Conservation (phyloP, 2,113 vertebrate species). For the Rhizomys pruinosus region DNA sequence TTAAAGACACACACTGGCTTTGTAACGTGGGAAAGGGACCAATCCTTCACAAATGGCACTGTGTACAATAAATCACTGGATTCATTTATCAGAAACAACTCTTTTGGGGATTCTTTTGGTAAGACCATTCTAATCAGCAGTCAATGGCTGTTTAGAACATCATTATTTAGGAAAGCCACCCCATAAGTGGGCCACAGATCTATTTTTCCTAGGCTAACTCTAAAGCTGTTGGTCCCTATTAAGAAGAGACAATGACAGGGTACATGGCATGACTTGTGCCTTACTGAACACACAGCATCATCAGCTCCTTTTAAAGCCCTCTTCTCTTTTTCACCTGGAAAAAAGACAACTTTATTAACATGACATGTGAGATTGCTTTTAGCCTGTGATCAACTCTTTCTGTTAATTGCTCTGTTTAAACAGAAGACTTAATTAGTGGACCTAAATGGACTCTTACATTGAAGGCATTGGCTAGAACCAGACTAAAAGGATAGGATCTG, state of each 20-base stretch:
- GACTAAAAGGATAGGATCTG: not conserved
- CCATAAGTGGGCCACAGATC: not conserved
- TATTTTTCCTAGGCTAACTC: not conserved
- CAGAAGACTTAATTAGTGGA: not conserved
- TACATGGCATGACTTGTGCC: not conserved
- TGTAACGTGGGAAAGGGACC: not conserved
- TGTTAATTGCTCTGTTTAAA: not conserved
- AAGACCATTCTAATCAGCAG: slow-evolving; percentile 46
- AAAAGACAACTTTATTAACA: not conserved
- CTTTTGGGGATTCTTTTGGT: not conserved
- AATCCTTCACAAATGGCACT: not conserved
- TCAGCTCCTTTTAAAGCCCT: not conserved
- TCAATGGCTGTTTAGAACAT: slow-evolving; percentile 8
- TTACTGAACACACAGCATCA: not conserved
- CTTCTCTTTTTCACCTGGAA: slow-evolving; percentile 12
- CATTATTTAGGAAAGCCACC: slow-evolving; percentile 42
- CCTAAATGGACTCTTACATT: not conserved
- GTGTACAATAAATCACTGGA: not conserved
- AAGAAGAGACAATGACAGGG: slow-evolving; percentile 24
- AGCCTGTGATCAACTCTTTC: not conserved
- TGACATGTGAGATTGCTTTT: not conserved
- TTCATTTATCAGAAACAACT: not conserved
- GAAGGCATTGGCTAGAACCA: not conserved
- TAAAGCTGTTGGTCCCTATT: not conserved
- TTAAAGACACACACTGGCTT: not conserved